phyloP scores from a whole-genome alignment of 37 sponge, comb jelly and placozoan genomes.

The Beroe forskalii region DNA sequence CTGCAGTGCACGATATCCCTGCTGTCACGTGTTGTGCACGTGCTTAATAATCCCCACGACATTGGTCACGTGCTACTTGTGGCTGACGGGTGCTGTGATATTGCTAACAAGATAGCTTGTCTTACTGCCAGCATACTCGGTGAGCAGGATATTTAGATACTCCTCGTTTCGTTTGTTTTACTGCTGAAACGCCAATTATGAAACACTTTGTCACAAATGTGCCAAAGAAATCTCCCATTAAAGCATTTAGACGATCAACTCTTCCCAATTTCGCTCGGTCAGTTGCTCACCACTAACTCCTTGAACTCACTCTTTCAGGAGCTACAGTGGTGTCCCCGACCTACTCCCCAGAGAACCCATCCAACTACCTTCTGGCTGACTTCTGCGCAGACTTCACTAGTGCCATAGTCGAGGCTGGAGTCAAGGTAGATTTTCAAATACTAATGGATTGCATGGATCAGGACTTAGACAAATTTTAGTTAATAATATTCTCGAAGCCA shows the following conservation, averaged over 20 bases:
- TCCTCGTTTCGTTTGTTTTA: too few species aligned
- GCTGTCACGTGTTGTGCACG: constrained; percentile 56
- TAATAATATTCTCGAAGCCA: too few species aligned
- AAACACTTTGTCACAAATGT: neutral
- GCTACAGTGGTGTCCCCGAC: constrained; percentile 44
- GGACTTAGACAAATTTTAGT: too few species aligned
- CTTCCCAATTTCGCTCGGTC: too few species aligned
- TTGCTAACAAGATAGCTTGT: constrained; percentile 24
- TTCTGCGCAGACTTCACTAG: constrained; percentile 64
- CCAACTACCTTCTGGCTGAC: neutral
- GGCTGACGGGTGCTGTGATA: constrained; percentile 55
- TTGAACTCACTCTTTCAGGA: neutral
- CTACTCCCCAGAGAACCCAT: constrained; percentile 58
- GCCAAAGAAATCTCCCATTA: neutral
- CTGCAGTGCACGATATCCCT: constrained; percentile 47
- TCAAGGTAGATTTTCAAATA: constrained; percentile 54
- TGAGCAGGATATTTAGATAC: too few species aligned
- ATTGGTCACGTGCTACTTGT: constrained; percentile 59
- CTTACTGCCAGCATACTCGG: constrained; percentile 61
- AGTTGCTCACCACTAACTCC: neutral
- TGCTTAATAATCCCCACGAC: constrained; percentile 61
- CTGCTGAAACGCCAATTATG: too few species aligned
- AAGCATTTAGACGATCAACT: too few species aligned
- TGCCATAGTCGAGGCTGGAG: constrained; percentile 60
- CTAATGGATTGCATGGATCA: too few species aligned